Evolutionary conservation across 2,797 vertebrate genomes (phyloP), one percentile per base, ranked within the genome.

Genomic region (Eutrigla gurnardus): DNA sequence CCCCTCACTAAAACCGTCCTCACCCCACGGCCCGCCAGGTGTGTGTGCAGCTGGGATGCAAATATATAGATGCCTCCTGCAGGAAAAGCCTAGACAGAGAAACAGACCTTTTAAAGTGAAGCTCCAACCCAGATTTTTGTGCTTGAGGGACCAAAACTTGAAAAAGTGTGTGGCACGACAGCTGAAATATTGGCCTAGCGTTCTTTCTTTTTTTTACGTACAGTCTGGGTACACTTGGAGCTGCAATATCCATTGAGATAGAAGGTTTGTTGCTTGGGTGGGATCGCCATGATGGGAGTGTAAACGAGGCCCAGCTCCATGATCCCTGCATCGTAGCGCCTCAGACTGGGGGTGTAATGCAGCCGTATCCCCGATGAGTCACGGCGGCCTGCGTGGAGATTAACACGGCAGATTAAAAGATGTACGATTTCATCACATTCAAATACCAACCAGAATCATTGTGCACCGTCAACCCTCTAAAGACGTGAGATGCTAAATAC

Each of bases 261-360:
- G 67, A 98, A 99, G 12, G 33, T 43, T 0, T 68, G 49, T 80
- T 98, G 96, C 0, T 75, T 91, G 0, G 98, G 98, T 2, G 98
- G 98, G 50, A 98, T 91, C 7, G 98, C 98, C 97, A 99, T 99
- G 83, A 97, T 59, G 0, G 98, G 97, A 0, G 96, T 97, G 86
- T 99, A 99, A 74, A 98, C 97, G 5, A 99, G 92, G 54, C 98
- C 98, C 74, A 99, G 94, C 92, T 99, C 98, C 96, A 99, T 96
- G 92, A 99, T 98, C 1, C 97, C 98, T 0, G 97, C 98, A 0
- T 99, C 93, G 0, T 94, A 93, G 4, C 6, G 94, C 61, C 97
- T 90, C 85, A 97, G 93, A 0, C 84, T 92, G 39, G 92, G 92
- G 0, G 97, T 98, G 92, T 95, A 97, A 90, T 96, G 90, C 54